These are phyloP conservation scores for Tolmerus cingulatus DNA, from an alignment of 2,888 invertebrate genomes.

Conservation along the genomic window DNA sequence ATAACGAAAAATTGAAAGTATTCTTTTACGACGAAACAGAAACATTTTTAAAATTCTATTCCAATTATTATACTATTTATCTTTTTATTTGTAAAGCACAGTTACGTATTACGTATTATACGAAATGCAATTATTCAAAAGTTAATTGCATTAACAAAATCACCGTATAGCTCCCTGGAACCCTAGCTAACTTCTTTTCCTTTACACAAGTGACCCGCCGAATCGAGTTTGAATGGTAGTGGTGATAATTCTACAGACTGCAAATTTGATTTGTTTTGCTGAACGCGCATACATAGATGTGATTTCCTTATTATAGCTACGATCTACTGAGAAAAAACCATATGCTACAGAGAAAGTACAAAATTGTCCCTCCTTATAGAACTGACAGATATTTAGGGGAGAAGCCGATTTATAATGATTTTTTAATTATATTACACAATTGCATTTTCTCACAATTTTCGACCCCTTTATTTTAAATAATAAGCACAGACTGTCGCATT, in stretches of 20 bases:
- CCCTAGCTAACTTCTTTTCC: not conserved
- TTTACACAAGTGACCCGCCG: not conserved
- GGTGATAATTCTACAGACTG: not conserved
- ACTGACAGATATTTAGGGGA: not conserved
- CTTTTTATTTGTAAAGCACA: not conserved
- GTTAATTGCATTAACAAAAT: constrained; percentile 8
- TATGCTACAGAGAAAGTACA: not conserved
- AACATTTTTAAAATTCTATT: no score
- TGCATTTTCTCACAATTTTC: not conserved
- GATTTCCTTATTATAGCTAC: constrained; percentile 7
- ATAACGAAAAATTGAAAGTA: not conserved
- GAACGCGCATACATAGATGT: not conserved
- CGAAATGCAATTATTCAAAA: not conserved
- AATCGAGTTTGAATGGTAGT: not conserved
- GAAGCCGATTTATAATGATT: not conserved
- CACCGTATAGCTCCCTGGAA: not conserved
- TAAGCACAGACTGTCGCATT: not conserved
- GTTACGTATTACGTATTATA: not conserved
- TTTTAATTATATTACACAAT: constrained; percentile 11
- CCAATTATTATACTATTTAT: not conserved
- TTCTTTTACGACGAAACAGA: not conserved
- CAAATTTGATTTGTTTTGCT: not conserved
- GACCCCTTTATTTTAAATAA: not conserved
- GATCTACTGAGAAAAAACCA: not conserved
- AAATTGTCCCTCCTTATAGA: not conserved